Evolutionary conservation across 2,888 invertebrate genomes (phyloP), one percentile per base, ranked within the genome.

Genomic region (Dolichopus griseipennis): DNA sequence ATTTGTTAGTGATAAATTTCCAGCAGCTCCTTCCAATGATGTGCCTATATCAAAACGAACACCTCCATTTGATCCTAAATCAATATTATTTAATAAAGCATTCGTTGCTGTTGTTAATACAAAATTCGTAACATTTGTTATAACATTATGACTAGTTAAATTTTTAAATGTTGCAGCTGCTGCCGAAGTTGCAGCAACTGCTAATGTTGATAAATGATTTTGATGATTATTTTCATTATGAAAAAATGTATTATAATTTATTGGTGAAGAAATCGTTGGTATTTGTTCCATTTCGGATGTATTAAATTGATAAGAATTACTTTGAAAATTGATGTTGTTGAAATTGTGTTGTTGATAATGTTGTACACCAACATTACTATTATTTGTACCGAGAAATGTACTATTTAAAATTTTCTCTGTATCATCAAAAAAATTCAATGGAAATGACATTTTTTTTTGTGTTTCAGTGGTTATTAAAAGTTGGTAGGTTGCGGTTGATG

Each of bases 381-480:
- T 52, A 52, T 52, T 52, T 52, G 52, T 52, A 52, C 52, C 52
- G 52, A 52, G 52, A 52, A 52, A 52, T n/a, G 52, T 52, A 18
- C 18, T 18, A 52, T 52, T 52, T 18, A 52, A 18, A 52, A 52
- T 15, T 52, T 52, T 52, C 18, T 52, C 52, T 3, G 52, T 52
- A 12, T 52, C 18, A 18, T 52, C 18, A 18, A 52, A n/a, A 52
- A 52, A 15, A 7, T 52, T 52, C n/a, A n/a, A 12, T 18, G 52
- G 1, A 52, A 52, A 52, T 6, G 52, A 52, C 52, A 52, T 52
- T 18, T 52, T 52, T 52, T 52, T 37, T 52, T 43, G 7, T 43
- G 3, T 43, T 43, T 18, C 6, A 18, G 1, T 52, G 2, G 52
- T 15, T 37, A 7, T 37, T 7, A 27, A 27, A 27, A 27, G 5